Evolutionary conservation across 2,113 vertebrate species (phyloP), one percentile per base, ranked within the genome.

Genomic region (Pantherophis guttatus): DNA sequence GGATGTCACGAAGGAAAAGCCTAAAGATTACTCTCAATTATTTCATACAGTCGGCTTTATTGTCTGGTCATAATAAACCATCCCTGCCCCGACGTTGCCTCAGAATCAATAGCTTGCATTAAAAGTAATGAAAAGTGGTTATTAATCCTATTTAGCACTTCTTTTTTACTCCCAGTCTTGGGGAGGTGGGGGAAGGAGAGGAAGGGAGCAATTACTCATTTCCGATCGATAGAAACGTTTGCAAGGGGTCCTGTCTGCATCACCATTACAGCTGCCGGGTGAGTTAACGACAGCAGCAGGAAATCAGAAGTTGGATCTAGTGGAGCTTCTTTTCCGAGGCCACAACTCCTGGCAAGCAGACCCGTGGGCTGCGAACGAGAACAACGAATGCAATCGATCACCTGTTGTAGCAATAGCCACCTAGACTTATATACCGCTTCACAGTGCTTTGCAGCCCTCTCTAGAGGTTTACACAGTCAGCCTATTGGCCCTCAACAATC

Each of bases 81-180:
- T 95, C 97, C 97, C 97, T 90, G 95, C 96, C 96, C 96, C 96
- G 97, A 97, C 95, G 95, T 97, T 95, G 95, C 96, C 97, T 98
- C 97, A 97, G 97, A 98, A 98, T 98, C 98, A 98, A 98, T 98
- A 98, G 97, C 98, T 98, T 98, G 96, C 97, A 97, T 98, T 98
- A 98, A 98, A 98, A 97, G 97, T 98, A 98, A 97, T 98, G 97
- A 98, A 98, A 97, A 95, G 88, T 54, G 62, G 96, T 97, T 98
- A 97, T 98, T 97, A 98, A 97, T 98, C 97, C 97, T 93, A 94
- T 95, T 97, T 97, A 97, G 97, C 95, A 96, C 96, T 97, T 97
- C 96, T 94, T 90, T 95, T 97, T 96, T 97, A 95, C 92, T 91
- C 96, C 97, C 97, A 95, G 96, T 95, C 96, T 91, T 57, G 95